Evolutionary conservation across 2,797 vertebrate genomes (phyloP).

Genomic region (Tokudaia tokunoshimensis): DNA sequence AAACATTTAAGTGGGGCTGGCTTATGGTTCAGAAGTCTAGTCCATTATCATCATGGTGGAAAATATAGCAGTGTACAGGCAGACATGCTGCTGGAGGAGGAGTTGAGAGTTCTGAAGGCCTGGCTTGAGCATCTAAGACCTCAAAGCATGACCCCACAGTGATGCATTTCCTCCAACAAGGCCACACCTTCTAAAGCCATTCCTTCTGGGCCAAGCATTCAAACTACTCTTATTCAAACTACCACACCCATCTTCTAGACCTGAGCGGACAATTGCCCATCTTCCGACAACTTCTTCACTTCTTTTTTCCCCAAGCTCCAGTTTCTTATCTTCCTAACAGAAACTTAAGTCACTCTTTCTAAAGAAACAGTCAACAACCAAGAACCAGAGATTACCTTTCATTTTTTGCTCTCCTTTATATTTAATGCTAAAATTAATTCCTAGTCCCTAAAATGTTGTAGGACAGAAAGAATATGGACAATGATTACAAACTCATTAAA

Average conservation of each 20-base stretch:
- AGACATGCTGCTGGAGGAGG: background rate
- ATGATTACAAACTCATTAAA: conserved; percentile 50
- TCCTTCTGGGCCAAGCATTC: background rate
- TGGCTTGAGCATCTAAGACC: background rate
- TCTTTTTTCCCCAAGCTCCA: background rate
- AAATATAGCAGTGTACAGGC: background rate
- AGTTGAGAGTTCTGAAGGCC: background rate
- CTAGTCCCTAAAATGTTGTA: background rate
- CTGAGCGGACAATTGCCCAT: background rate
- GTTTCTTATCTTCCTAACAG: background rate
- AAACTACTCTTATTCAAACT: background rate
- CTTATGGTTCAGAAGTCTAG: background rate
- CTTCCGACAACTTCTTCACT: background rate
- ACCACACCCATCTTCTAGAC: background rate
- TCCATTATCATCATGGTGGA: background rate
- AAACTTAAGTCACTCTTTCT: conserved; percentile 40
- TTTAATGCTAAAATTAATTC: conserved; percentile 15
- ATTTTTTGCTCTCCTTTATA: background rate
- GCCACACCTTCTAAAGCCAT: background rate
- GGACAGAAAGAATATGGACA: background rate
- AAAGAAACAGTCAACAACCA: background rate
- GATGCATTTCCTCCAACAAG: background rate
- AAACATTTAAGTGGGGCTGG: background rate
- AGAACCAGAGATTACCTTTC: background rate
- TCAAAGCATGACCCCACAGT: background rate